Base-by-base conservation (phyloP, 2,113 vertebrate species). In the Gymnarchus niloticus region DNA sequence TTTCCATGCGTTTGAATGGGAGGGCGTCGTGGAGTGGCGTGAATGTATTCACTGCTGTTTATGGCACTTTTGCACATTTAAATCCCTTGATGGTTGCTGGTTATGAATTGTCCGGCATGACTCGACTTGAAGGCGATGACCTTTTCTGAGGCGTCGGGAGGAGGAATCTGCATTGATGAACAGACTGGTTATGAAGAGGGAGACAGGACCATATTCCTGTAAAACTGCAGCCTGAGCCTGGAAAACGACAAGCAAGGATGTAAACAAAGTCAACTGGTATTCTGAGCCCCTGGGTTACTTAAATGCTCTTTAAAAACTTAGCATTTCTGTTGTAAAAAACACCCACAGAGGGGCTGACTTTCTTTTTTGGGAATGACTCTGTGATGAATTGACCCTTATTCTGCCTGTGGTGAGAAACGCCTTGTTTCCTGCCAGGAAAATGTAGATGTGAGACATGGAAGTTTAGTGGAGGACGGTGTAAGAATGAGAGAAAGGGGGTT, bases 291-390 rank as follows among this genome's bases (percentile, higher is more conserved):
- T 33, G 28, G 61, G 61, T 14, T 37, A 10, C 28, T 33, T 17
- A 33, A 25, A 37, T 4, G 25, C 10, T 25, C 12, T 33, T 17
- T 10, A 49, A 49, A 44, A 23, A 23, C 21, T 56, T 56, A 56
- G 56, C 14, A 21, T 9, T 57, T 3, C 23, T 3, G 56, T 12
- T 51, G 46, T 21, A n/a, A 44, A 46, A 86, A 23, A 73, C 86
- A 83, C 87, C 78, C 65, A 87, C 33, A 73, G 65, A 73, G 65
- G n/a, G 17, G 33, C 65, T 73, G 65, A 73, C 33, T 73, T 41
- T 73, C 88, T 3, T 88, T 78, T 86, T 83, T 89, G 85, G 33
- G 87, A 84, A 83, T 86, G 87, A 87, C 84, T 86, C 87, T 83
- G 86, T n/a, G 49, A 54, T 80, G n/a, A 84, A 83, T 86, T 73